These are phyloP conservation scores for Athrips mouffetella DNA, from an alignment of 2,888 invertebrate species.

Conservation along the genomic window DNA sequence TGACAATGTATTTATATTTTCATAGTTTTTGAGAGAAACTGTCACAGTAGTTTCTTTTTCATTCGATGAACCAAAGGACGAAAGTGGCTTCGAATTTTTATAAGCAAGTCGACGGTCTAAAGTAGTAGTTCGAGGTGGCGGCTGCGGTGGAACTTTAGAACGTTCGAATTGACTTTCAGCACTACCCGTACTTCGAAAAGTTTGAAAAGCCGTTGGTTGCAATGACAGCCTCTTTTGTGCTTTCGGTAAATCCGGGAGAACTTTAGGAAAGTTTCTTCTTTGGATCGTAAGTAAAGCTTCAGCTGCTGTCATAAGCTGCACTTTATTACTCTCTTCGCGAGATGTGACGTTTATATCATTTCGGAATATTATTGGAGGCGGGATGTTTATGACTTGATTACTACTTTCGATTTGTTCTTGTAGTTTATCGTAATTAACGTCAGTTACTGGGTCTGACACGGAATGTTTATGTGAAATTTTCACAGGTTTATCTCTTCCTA, in stretches of 20 bases:
- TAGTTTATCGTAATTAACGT: slow-evolving; percentile 68
- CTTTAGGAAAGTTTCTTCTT: slow-evolving; percentile 89
- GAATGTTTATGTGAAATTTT: slow-evolving; percentile 82
- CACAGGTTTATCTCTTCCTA: slow-evolving; percentile 51
- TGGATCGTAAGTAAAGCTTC: slow-evolving; percentile 86
- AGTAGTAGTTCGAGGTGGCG: slow-evolving; percentile 86
- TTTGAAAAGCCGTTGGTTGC: slow-evolving; percentile 75
- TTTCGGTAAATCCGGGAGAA: slow-evolving; percentile 86
- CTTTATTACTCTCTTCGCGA: slow-evolving; percentile 72
- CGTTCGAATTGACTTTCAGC: slow-evolving; percentile 52
- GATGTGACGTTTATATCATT: slow-evolving; percentile 87
- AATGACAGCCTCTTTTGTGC: slow-evolving; percentile 81
- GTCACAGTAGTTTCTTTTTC: slow-evolving; percentile 44
- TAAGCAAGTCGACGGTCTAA: slow-evolving; percentile 78
- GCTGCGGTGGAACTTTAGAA: slow-evolving; percentile 80
- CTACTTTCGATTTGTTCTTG: slow-evolving; percentile 48
- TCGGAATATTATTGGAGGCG: slow-evolving; percentile 67
- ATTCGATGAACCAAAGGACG: slow-evolving; percentile 54
- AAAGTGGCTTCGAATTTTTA: slow-evolving; percentile 59
- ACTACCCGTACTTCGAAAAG: slow-evolving; percentile 50
- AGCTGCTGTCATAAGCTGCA: slow-evolving; percentile 77
- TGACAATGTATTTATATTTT: slow-evolving; percentile 58
- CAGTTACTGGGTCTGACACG: slow-evolving; percentile 83
- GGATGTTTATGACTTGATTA: slow-evolving; percentile 46
- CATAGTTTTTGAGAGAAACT: slow-evolving; percentile 47